These are phyloP conservation scores for Sciurus niger DNA, from an alignment of 2,113 vertebrate species.

Conservation along the genomic window DNA sequence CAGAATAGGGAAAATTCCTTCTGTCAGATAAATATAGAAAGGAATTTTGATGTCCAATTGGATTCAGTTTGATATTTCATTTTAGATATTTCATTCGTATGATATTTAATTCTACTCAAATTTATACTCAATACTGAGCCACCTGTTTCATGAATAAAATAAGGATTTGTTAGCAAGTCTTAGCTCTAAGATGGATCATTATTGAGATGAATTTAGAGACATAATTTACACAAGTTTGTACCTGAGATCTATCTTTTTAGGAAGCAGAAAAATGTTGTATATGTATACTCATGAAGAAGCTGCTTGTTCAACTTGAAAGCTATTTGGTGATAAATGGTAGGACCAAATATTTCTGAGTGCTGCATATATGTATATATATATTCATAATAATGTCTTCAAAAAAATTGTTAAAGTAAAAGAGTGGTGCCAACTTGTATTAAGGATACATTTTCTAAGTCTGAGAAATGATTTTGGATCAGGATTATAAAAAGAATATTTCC, in stretches of 20 bases:
- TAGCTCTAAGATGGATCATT: conserved; percentile 50
- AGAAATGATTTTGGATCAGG: conserved; percentile 57
- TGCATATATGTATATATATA: background rate
- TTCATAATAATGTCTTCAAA: conserved; percentile 11
- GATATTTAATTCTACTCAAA: conserved; percentile 34
- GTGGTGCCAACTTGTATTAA: background rate
- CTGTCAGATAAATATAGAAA: background rate
- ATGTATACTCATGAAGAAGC: background rate
- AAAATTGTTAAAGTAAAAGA: conserved; percentile 43
- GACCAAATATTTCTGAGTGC: conserved; percentile 21
- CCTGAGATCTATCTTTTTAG: conserved; percentile 1
- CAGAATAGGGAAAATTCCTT: background rate
- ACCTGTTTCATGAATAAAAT: conserved; percentile 29
- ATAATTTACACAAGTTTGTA: conserved; percentile 19
- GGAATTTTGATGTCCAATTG: background rate
- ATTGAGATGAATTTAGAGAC: conserved; percentile 29
- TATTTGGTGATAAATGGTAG: conserved; percentile 33
- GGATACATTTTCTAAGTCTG: conserved; percentile 28
- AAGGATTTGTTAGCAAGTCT: background rate
- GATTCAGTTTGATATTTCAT: conserved; percentile 36
- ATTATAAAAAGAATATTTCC: background rate
- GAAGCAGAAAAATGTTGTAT: background rate
- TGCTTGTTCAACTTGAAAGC: conserved; percentile 11
- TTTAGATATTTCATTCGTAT: no score
- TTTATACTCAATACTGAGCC: background rate